These are phyloP conservation scores for Macheiramphus alcinus DNA, from an alignment of 2,113 vertebrate genomes.

Conservation along the genomic window DNA sequence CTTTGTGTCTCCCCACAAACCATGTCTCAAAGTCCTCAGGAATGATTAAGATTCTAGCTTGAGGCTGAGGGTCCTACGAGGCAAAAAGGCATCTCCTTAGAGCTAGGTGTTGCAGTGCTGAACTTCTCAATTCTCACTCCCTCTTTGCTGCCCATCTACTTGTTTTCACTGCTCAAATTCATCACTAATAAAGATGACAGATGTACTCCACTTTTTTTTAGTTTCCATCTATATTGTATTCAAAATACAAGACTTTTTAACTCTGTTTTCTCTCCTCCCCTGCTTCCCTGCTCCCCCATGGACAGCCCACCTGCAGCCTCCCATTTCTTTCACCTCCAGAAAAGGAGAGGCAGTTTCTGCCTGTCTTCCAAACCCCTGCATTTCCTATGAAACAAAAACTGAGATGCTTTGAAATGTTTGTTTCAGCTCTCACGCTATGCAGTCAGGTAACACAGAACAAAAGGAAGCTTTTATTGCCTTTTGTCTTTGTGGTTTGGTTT, in stretches of 20 bases:
- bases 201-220: not conserved
- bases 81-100: not conserved
- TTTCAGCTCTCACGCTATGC: constrained; percentile 26
- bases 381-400: not conserved
- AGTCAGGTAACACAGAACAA: constrained; percentile 1
- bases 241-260: not conserved
- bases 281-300: not conserved
- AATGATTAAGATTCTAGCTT: not conserved
- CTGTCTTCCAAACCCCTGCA: not conserved
- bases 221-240: not conserved
- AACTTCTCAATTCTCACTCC: not conserved
- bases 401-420: not conserved
- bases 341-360: not conserved
- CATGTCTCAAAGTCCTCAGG: not conserved
- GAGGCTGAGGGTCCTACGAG: not conserved
- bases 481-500: constrained; percentile 24
- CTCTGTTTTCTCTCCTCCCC: not conserved
- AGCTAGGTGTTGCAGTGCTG: not conserved
- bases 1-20: not conserved
- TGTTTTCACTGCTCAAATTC: not conserved
- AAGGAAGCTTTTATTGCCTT: constrained; percentile 6
- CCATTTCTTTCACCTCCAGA: not conserved
- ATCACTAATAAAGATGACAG: not conserved
- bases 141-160: not conserved
- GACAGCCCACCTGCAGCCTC: constrained; percentile 13